Base-by-base conservation (phyloP, 2,888 invertebrate species). In the Ochlodes sylvanus region DNA sequence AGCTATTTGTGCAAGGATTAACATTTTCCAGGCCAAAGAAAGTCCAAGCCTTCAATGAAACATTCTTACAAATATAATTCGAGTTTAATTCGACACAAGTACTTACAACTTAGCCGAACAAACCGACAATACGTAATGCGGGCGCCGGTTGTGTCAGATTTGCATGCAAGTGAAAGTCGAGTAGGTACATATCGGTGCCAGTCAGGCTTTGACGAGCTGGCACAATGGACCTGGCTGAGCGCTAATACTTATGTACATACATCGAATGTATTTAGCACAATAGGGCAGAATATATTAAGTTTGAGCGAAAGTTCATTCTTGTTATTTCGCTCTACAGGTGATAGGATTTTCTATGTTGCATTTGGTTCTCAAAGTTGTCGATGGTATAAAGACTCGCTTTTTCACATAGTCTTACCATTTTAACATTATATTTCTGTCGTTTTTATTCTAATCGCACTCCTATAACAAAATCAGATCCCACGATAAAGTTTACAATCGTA, bases 91-190 rank as follows among this genome's bases (percentile, higher is more conserved):
- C 57, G 50, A 58, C 4, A 38, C 54, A 34, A 52, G 52, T 56
- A 56, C 41, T 17, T 14, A 65, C 50, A 52, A 38, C 47, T 19
- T 44, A 38, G 32, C n/a, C 14, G 21, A 64, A 65, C 41, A 58
- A 58, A 65, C 65, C 50, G 15, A 50, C 65, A 50, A 65, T 38
- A 34, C 56, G 64, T 38, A 56, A 64, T 65, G 58, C 58, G 66
- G 70, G 70, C 65, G 63, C 66, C 67, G 44, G 7, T 47, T 47
- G 44, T 67, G 69, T 70, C 68, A 65, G 70, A 72, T 74, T 69
- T 72, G 71, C 71, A 70, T 67, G 66, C 75, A 74, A 72, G 73
- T 72, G 73, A 74, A 74, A 72, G 73, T 74, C 69, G 63, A 32
- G 27, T 52, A 52, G 14, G 52, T 52, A 52, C 60, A 69, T 63